These are phyloP conservation scores for Acutogordius australiensis DNA, from an alignment of 2,888 invertebrate species.

Conservation along the genomic window DNA sequence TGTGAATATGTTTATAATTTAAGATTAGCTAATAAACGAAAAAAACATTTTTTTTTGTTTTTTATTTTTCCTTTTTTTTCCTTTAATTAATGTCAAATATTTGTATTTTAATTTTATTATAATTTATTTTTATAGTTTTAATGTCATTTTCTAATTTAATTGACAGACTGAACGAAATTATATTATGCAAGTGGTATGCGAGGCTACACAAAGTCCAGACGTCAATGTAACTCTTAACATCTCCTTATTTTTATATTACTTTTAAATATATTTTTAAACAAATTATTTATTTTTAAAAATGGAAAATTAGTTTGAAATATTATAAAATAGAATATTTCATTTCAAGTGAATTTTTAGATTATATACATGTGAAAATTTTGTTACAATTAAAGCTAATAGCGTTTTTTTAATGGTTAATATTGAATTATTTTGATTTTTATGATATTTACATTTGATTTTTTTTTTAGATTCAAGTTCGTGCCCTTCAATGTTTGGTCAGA, in stretches of 20 bases:
- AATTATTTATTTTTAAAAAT: neutral
- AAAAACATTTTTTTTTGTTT: neutral
- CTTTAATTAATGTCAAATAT: slow-evolving; percentile 9
- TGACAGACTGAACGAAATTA: slow-evolving; percentile 58
- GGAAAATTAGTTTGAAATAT: too few relatives aligned
- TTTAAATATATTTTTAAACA: neutral
- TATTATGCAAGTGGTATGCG: slow-evolving; percentile 98
- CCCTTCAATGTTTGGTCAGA: slow-evolving; percentile 84
- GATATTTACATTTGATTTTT: neutral
- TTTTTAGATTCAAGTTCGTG: slow-evolving; percentile 59
- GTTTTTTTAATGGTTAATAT: neutral
- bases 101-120: neutral
- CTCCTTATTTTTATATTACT: slow-evolving; percentile 2
- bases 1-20: neutral
- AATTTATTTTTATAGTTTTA: neutral
- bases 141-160: neutral
- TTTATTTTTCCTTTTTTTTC: neutral
- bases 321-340: too few relatives aligned
- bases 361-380: neutral
- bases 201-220: slow-evolving; percentile 73
- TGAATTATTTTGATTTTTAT: neutral
- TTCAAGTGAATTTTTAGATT: neutral
- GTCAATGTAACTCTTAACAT: slow-evolving; percentile 28
- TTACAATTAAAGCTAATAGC: neutral
- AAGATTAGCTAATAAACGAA: neutral